These are phyloP conservation scores for Hydrozoanthus gracilis DNA, from an alignment of 92 coral and sea anemone species.

Conservation along the genomic window DNA sequence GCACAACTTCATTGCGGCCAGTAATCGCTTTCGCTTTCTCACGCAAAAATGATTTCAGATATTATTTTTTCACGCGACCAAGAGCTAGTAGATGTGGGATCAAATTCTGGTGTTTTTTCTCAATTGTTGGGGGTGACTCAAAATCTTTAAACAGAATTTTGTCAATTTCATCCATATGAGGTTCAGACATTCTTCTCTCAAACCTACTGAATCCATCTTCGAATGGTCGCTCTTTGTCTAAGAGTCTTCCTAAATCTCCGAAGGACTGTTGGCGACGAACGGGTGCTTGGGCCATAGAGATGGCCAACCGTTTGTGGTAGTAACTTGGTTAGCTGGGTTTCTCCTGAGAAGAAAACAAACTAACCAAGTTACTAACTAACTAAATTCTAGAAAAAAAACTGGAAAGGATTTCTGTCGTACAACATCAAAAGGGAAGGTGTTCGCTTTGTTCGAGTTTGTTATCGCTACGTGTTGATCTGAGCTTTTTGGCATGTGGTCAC, in stretches of 20 bases:
- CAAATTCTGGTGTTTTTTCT: no score
- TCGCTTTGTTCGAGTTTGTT: neutral
- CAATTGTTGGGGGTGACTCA: constrained; percentile 27
- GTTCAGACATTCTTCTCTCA: constrained; percentile 22
- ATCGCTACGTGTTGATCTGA: constrained; percentile 7
- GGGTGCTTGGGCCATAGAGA: constrained; percentile 19
- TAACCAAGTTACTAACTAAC: constrained; percentile 25
- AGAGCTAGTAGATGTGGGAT: no score
- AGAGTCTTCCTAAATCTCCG: constrained; percentile 12
- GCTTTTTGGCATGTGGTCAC: neutral
- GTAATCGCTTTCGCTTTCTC: constrained; percentile 36
- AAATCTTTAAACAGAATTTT: constrained; percentile 33
- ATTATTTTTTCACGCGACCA: no score
- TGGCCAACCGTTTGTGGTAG: neutral
- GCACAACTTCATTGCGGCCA: neutral
- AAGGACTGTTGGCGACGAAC: constrained; percentile 24
- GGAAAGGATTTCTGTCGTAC: neutral
- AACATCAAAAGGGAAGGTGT: neutral
- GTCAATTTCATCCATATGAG: constrained; percentile 19
- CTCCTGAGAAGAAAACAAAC: neutral
- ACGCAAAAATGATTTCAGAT: no score
- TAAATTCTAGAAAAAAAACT: neutral
- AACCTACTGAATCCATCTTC: neutral
- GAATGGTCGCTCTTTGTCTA: constrained; percentile 28
- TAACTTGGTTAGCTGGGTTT: constrained; percentile 19